Evolutionary conservation across 1,140 invertebrate species (phyloP).

Genomic region (Apis mellifera): DNA sequence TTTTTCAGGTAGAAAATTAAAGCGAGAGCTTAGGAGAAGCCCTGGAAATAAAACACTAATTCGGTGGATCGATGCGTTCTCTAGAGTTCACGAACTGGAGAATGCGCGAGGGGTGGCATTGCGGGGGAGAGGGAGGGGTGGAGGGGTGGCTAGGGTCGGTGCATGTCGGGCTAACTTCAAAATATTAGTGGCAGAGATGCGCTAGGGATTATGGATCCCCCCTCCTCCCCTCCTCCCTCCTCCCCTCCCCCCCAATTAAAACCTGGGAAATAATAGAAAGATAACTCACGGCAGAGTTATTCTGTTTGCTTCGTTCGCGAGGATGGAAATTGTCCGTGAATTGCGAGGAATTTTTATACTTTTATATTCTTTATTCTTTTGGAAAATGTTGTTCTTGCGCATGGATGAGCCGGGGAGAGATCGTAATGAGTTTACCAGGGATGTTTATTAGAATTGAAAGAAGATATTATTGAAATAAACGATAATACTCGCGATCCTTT

Average conservation of each 20-base stretch:
- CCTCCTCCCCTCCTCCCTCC: background rate
- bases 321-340: background rate
- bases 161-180: constrained; percentile 55
- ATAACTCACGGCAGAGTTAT: constrained; percentile 43
- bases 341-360: too few relatives aligned
- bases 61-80: constrained; percentile 72
- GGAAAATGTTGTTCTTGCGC: too few relatives aligned
- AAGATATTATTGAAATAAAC: too few relatives aligned
- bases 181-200: constrained; percentile 63
- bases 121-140: background rate
- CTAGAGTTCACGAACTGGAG: constrained; percentile 62
- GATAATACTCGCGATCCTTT: too few relatives aligned
- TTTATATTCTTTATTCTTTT: too few relatives aligned
- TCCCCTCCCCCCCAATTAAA: constrained; percentile 52
- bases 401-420: too few relatives aligned
- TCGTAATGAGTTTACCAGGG: too few relatives aligned
- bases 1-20: constrained; percentile 76
- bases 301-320: constrained; percentile 20
- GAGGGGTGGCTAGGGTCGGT: background rate
- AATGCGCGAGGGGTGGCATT: constrained; percentile 45
- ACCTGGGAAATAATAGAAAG: constrained; percentile 59
- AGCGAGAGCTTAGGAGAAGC: constrained; percentile 70
- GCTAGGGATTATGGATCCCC: constrained; percentile 57
- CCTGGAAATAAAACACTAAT: constrained; percentile 75
- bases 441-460: too few relatives aligned